Base-by-base conservation (phyloP, 1,140 invertebrate genomes). In the Rhizoglyphus robini region DNA sequence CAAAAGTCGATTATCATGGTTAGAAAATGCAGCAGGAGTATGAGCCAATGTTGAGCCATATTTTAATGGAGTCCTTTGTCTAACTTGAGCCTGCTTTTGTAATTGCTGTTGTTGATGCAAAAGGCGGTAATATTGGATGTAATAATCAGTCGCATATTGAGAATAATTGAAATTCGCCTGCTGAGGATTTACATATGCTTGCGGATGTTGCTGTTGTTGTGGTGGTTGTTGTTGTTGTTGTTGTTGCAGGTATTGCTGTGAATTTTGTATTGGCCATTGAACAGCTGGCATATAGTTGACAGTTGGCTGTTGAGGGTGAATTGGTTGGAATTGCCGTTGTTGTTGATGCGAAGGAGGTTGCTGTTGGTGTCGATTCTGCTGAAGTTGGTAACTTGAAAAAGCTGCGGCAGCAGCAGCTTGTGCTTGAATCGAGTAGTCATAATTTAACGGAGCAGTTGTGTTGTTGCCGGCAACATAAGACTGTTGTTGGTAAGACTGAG, bases 101-200 rank as follows among this genome's bases (percentile, higher is more conserved):
- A 13, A 4, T 34, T 31, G 31, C 11, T 64, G 63, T 23, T 64
- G 41, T 57, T 48, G 63, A 32, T 51, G 34, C 13, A 36, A 64
- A 18, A 30, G 23, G 1, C 63, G 41, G 41, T 64, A 64, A 57
- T 64, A 64, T 32, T 64, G 8, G 31, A n/a, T 27, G 29, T 64
- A 64, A 38, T 64, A 64, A 36, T 64, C 46, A 15, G 46, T n/a
- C 4, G 51, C 27, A 57, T 64, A 64, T 57, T 51, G 48, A 25
- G 25, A 5, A 31, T 63, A 54, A 32, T 25, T n/a, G n/a, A n/a
- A n/a, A n/a, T n/a, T n/a, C n/a, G n/a, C n/a, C n/a, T n/a, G n/a
- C n/a, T n/a, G n/a, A n/a, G n/a, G n/a, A 15, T 15, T 46, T 23
- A 46, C 23, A 15, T 23, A 23, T 15, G 23, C 15, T 23, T 46